A percentile compares a stretch with the other conserved stretches of the same genome.
phyloP scores from a whole-genome alignment of 2,797 vertebrate species.

The Agapornis canus region DNA sequence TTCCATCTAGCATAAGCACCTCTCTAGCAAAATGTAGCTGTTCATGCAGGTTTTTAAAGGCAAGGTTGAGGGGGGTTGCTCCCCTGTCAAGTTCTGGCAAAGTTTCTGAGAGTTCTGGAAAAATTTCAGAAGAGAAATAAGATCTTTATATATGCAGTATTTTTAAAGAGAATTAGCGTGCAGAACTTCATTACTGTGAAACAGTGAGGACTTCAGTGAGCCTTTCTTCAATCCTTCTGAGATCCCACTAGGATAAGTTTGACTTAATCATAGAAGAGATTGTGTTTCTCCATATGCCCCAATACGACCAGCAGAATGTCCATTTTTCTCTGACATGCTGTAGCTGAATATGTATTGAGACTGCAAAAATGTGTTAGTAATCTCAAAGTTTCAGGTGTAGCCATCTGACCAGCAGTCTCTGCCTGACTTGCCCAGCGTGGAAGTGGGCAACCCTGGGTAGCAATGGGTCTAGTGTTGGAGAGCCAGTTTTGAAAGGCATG shows the following conservation, averaged over 20 bases:
- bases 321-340: accelerated
- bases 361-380: not conserved
- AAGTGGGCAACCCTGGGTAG: not conserved
- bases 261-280: not conserved
- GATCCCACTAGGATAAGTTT: not conserved
- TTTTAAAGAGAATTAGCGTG: not conserved
- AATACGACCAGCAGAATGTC: not conserved
- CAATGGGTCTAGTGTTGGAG: accelerated
- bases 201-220: not conserved
- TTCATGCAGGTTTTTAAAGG: not conserved
- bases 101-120: not conserved
- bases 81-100: not conserved
- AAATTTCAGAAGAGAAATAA: not conserved
- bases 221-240: not conserved
- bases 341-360: not conserved
- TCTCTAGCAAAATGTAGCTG: not conserved
- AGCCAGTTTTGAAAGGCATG: not conserved
- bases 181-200: not conserved
- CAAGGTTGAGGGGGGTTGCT: not conserved
- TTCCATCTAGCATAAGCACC: not conserved
- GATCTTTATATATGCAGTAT: not conserved
- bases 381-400: accelerated
- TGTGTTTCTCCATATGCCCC: not conserved
- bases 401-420: not conserved
- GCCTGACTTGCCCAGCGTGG: not conserved